A percentile compares a stretch with the other conserved stretches of the same genome.
Conservation (phyloP, 2,113 vertebrate genomes). For the Mustela nigripes region DNA sequence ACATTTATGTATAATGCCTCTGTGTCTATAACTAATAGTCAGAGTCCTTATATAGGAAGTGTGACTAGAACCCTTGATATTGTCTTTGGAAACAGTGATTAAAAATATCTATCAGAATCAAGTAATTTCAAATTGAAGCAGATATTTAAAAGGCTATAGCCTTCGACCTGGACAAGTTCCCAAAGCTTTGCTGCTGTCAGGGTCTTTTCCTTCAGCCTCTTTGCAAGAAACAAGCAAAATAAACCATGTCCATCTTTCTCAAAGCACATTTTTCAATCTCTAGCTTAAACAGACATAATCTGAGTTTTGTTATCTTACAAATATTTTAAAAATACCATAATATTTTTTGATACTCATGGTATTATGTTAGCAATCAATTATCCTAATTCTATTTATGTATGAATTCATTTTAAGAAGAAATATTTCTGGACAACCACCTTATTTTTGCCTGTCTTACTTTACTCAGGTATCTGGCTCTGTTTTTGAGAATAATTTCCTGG, state of each 20-base stretch:
- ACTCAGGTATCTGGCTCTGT: not conserved
- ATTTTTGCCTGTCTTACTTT: not conserved
- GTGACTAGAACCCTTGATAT: not conserved
- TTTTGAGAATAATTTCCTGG: not conserved
- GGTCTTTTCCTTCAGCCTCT: not conserved
- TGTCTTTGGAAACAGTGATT: not conserved
- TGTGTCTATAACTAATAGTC: not conserved
- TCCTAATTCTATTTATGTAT: not conserved
- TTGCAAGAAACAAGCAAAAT: constrained; percentile 15
- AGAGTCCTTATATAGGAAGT: not conserved
- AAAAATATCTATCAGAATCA: not conserved
- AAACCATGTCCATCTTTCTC: not conserved
- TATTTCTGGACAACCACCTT: not conserved
- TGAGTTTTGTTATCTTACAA: constrained; percentile 23
- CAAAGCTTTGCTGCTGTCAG: not conserved
- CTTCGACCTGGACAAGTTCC: not conserved
- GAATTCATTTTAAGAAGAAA: not conserved
- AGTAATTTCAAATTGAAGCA: not conserved
- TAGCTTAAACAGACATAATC: not conserved
- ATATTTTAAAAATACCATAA: not conserved
- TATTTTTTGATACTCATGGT: constrained; percentile 4
- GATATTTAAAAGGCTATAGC: not conserved
- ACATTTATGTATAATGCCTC: not conserved
- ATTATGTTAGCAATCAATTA: not conserved
- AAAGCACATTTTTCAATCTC: not conserved